Evolutionary conservation across 2,888 invertebrate genomes (phyloP).

Genomic region (Lacanobia oleracea): DNA sequence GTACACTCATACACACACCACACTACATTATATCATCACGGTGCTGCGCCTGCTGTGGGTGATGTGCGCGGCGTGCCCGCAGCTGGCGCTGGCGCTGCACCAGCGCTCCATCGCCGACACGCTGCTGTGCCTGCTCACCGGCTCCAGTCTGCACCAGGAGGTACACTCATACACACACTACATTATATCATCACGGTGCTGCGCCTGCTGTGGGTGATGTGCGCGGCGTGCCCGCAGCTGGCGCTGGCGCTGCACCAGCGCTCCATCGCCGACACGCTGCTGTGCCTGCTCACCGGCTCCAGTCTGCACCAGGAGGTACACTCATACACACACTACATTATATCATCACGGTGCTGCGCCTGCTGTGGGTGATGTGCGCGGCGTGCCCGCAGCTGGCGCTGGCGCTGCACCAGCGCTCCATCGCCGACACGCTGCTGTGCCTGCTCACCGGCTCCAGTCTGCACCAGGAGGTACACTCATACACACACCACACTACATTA

Average conservation of each 20-base stretch:
- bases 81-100: slow-evolving; percentile 97
- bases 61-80: slow-evolving; percentile 98
- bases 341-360: slow-evolving; percentile 98
- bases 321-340: background rate
- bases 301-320: slow-evolving; percentile 90
- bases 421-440: slow-evolving; percentile 98
- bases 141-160: slow-evolving; percentile 92
- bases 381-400: slow-evolving; percentile 98
- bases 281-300: slow-evolving; percentile 98
- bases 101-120: slow-evolving; percentile 99
- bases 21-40: slow-evolving; percentile 92
- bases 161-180: slow-evolving; percentile 55
- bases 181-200: slow-evolving; percentile 95
- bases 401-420: slow-evolving; percentile 97
- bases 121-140: slow-evolving; percentile 98
- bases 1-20: slow-evolving; percentile 59
- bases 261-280: slow-evolving; percentile 98
- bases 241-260: slow-evolving; percentile 97
- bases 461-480: slow-evolving; percentile 81
- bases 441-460: slow-evolving; percentile 97
- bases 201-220: slow-evolving; percentile 98
- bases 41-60: slow-evolving; percentile 98
- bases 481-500: too few relatives aligned
- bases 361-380: slow-evolving; percentile 98
- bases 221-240: slow-evolving; percentile 98